phyloP scores from a whole-genome alignment of 37 sponge, comb jelly and placozoan species.

The Haliclona indistincta region DNA sequence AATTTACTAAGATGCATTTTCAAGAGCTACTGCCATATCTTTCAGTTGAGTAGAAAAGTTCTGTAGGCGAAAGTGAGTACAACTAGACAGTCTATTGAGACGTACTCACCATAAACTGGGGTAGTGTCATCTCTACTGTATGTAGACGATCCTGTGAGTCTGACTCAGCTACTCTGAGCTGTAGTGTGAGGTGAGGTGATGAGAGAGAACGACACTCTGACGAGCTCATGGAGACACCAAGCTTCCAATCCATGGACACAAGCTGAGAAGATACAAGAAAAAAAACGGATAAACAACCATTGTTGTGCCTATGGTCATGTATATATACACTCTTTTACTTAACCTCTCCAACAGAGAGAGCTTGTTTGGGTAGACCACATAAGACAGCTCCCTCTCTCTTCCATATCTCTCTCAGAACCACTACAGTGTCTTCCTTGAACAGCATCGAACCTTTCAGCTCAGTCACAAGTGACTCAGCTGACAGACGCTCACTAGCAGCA shows the following conservation, averaged over 20 bases:
- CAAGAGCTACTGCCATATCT: constrained; percentile 75
- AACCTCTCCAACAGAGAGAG: constrained; percentile 69
- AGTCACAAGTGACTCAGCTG: constrained; percentile 55
- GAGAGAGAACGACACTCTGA: constrained; percentile 64
- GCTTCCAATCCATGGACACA: constrained; percentile 82
- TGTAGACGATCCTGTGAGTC: constrained; percentile 15
- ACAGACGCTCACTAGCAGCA: constrained; percentile 40
- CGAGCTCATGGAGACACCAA: constrained; percentile 86
- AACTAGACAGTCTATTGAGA: neutral
- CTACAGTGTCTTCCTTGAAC: constrained; percentile 55
- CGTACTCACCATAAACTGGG: constrained; percentile 69
- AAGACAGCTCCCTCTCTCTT: constrained; percentile 55
- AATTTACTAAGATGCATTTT: too few relatives aligned
- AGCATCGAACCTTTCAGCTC: constrained; percentile 53
- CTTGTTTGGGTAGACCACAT: constrained; percentile 13
- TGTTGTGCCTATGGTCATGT: too few relatives aligned
- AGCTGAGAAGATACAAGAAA: constrained; percentile 44
- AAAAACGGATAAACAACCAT: neutral
- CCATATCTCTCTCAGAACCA: constrained; percentile 76
- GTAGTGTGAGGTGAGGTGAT: constrained; percentile 71
- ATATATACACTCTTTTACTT: neutral
- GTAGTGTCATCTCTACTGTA: constrained; percentile 63
- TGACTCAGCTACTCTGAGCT: constrained; percentile 44
- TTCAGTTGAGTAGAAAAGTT: constrained; percentile 81
- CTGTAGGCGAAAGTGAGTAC: constrained; percentile 17